Conservation (phyloP, 2,113 vertebrate species). For the Antigone vipio region DNA sequence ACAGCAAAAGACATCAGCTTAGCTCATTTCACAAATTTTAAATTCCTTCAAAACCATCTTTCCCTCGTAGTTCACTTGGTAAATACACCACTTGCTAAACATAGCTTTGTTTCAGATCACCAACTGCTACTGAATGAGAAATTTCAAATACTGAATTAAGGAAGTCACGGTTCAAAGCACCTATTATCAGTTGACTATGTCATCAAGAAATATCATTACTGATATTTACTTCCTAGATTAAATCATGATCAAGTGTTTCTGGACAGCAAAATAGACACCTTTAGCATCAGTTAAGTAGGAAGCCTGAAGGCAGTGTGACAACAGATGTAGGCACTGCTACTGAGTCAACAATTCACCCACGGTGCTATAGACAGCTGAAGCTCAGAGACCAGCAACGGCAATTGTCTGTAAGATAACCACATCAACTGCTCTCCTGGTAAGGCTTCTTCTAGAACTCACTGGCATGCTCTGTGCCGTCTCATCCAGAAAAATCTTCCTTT, state of each 20-base stretch:
- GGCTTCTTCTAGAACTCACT: neutral
- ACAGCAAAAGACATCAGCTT: neutral
- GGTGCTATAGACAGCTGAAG: neutral
- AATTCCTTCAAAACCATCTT: neutral
- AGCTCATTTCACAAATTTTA: neutral
- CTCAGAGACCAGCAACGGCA: neutral
- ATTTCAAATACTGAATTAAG: neutral
- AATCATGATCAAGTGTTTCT: neutral
- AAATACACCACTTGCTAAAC: neutral
- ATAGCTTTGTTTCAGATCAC: neutral
- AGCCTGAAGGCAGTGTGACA: neutral
- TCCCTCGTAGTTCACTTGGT: neutral
- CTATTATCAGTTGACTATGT: neutral
- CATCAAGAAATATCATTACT: neutral
- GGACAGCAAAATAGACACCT: neutral
- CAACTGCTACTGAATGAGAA: neutral
- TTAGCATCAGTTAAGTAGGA: neutral
- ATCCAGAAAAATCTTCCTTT: neutral
- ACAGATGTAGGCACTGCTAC: neutral
- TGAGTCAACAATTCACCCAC: fast-evolving
- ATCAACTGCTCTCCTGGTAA: neutral
- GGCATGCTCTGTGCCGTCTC: neutral
- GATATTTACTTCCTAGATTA: neutral
- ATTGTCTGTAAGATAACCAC: neutral
- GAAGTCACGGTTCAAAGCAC: neutral